A percentile compares a stretch with the other conserved stretches of the same genome.
These are phyloP conservation scores for Apamea crenata DNA, from an alignment of 2,888 invertebrate species.

Conservation along the genomic window DNA sequence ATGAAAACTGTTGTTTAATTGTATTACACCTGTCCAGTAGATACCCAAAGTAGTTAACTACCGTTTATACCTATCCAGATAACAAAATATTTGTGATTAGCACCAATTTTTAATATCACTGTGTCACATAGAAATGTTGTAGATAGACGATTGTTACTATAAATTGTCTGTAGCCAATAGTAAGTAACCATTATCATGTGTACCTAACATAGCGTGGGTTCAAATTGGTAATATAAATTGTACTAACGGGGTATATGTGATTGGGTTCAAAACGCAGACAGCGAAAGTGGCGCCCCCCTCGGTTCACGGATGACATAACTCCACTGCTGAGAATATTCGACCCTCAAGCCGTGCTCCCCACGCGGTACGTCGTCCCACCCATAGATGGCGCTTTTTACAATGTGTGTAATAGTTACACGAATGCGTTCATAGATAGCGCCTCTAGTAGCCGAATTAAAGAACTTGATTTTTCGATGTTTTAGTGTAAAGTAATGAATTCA, in stretches of 20 bases:
- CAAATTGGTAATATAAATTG: constrained; percentile 67
- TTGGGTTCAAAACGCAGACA: constrained; percentile 90
- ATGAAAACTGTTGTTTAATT: constrained; percentile 53
- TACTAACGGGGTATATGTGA: constrained; percentile 76
- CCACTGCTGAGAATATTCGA: constrained; percentile 94
- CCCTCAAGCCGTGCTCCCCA: constrained; percentile 91
- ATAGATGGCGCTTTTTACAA: constrained; percentile 86
- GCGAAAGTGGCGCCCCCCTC: constrained; percentile 96
- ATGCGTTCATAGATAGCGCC: constrained; percentile 82
- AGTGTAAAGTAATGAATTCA: constrained; percentile 52
- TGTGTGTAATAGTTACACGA: constrained; percentile 79
- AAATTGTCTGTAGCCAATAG: constrained; percentile 68
- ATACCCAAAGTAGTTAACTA: constrained; percentile 59
- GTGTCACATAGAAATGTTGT: constrained; percentile 69
- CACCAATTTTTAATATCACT: constrained; percentile 54
- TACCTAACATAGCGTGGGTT: constrained; percentile 70
- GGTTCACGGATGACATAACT: constrained; percentile 94
- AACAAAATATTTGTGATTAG: constrained; percentile 62
- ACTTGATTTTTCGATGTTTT: constrained; percentile 54
- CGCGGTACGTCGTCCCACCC: constrained; percentile 88
- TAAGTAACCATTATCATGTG: constrained; percentile 72
- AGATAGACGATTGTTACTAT: constrained; percentile 66
- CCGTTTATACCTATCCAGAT: constrained; percentile 56
- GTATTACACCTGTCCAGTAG: constrained; percentile 60
- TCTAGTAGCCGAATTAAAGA: constrained; percentile 64